These are phyloP conservation scores for Platerodrilus igneus DNA, from an alignment of 2,888 invertebrate species.

Conservation along the genomic window DNA sequence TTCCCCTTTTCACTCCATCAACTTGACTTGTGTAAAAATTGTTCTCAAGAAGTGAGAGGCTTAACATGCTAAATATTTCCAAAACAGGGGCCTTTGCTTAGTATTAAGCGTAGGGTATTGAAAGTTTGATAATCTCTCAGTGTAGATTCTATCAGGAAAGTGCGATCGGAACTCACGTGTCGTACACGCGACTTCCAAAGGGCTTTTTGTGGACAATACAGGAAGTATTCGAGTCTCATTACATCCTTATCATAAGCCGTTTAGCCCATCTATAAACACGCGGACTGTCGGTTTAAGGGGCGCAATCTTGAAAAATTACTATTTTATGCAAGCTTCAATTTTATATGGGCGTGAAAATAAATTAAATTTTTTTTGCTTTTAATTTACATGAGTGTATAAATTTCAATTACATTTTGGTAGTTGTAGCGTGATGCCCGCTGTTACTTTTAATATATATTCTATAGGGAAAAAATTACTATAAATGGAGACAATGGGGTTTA, in stretches of 20 bases:
- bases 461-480: too few species aligned
- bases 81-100: constrained; percentile 14
- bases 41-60: constrained; percentile 40
- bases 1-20: constrained; percentile 46
- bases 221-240: constrained; percentile 40
- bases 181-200: constrained; percentile 29
- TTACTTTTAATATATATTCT: too few species aligned
- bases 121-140: constrained; percentile 25
- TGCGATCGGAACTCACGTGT: constrained; percentile 34
- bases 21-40: constrained; percentile 44
- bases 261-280: constrained; percentile 47
- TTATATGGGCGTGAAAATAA: constrained; percentile 15
- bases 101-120: constrained; percentile 13
- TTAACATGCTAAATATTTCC: constrained; percentile 30
- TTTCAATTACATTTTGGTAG: too few species aligned
- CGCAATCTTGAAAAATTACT: constrained; percentile 39
- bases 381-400: too few species aligned
- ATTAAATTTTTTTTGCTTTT: constrained; percentile 11
- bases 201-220: constrained; percentile 34
- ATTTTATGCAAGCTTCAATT: constrained; percentile 26
- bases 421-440: too few species aligned
- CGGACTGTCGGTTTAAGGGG: constrained; percentile 30
- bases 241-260: constrained; percentile 42
- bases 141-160: constrained; percentile 35
- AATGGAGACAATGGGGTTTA: too few species aligned